Evolutionary conservation across 2,888 invertebrate genomes (phyloP).

Genomic region (Epinotia brunnichana): DNA sequence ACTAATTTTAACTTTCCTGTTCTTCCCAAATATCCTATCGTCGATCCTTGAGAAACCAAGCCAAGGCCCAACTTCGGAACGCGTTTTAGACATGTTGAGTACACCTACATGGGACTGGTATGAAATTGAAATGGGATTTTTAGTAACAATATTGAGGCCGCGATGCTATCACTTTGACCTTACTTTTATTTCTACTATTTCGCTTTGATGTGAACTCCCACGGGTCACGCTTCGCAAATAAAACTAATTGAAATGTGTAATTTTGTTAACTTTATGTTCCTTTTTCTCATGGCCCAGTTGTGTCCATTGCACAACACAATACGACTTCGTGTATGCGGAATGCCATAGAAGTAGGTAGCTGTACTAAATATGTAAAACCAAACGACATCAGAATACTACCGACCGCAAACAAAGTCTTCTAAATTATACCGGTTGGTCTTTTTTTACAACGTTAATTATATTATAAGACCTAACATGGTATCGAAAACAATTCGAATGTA

Average conservation of each 20-base stretch:
- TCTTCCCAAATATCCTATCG: neutral
- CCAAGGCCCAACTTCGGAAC: too few relatives aligned
- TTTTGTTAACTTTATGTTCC: constrained; percentile 38
- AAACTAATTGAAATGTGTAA: constrained; percentile 44
- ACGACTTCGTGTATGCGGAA: neutral
- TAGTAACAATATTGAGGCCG: neutral
- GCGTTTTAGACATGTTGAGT: too few relatives aligned
- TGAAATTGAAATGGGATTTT: neutral
- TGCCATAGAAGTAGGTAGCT: neutral
- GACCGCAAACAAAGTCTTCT: too few relatives aligned
- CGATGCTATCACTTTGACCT: constrained; percentile 38
- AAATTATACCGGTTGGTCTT: too few relatives aligned
- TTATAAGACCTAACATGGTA: too few relatives aligned
- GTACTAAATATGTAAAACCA: too few relatives aligned
- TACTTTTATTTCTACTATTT: constrained; percentile 41
- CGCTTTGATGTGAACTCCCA: constrained; percentile 40
- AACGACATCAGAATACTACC: too few relatives aligned
- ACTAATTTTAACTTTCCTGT: constrained; percentile 18
- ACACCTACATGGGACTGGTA: neutral
- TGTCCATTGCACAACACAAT: constrained; percentile 25
- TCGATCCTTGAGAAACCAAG: constrained; percentile 8
- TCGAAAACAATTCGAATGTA: too few relatives aligned
- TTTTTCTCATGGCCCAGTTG: constrained; percentile 37
- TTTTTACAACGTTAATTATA: too few relatives aligned
- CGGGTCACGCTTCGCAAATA: constrained; percentile 43